Percentiles rank a stretch among this genome's conserved stretches.
Evolutionary conservation across 2,113 vertebrate genomes (phyloP).

Genomic region (Crotalus viridis): DNA sequence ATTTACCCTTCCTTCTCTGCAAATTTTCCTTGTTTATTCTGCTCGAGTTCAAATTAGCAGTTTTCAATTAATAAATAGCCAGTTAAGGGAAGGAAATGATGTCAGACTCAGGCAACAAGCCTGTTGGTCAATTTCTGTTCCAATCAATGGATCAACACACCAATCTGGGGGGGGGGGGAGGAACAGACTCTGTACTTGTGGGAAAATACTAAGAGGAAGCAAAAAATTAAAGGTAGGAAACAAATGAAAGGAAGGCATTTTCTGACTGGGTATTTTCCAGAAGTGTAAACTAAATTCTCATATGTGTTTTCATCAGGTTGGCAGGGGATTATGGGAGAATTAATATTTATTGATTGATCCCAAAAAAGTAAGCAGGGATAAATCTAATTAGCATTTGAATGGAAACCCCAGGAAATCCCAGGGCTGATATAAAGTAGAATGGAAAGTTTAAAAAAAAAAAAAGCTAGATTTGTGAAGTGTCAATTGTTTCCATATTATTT

Average conservation of each 20-base stretch:
- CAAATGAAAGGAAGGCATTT: background rate
- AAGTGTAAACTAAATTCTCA: background rate
- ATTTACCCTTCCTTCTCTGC: background rate
- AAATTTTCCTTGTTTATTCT: background rate
- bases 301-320: background rate
- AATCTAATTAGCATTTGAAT: background rate
- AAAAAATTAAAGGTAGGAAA: background rate
- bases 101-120: background rate
- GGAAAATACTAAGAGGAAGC: background rate
- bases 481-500: background rate
- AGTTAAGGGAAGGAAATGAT: background rate
- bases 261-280: background rate
- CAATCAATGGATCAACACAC: background rate
- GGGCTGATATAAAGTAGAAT: background rate
- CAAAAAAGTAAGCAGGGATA: background rate
- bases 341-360: background rate
- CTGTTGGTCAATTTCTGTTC: background rate
- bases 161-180: background rate
- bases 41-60: background rate
- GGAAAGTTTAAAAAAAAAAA: background rate
- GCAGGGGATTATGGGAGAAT: background rate
- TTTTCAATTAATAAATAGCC: background rate
- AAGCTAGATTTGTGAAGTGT: background rate
- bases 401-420: background rate
- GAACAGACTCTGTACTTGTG: background rate